These are phyloP conservation scores for Catostylus mosaicus DNA, from an alignment of 30 jellyfish, hydroid and myxozoan genomes.

Conservation along the genomic window DNA sequence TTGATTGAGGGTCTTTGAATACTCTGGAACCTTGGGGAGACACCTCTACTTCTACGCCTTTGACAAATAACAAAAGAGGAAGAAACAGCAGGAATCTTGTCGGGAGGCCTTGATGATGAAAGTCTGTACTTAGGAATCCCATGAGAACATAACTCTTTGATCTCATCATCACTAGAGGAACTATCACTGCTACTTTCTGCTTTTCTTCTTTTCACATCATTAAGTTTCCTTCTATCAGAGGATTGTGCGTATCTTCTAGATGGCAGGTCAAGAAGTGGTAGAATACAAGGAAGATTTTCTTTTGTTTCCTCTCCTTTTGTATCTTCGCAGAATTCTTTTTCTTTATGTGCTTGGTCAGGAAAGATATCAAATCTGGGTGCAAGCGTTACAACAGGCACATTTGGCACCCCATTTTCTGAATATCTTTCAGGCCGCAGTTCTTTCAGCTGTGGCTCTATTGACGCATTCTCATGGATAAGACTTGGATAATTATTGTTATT, in stretches of 20 bases:
- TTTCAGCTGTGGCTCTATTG: conserved; percentile 52
- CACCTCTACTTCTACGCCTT: conserved; percentile 45
- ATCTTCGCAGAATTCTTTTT: neutral
- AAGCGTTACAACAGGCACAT: neutral
- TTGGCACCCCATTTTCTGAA: conserved; percentile 17
- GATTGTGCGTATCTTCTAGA: neutral
- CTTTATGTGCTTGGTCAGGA: conserved; percentile 14
- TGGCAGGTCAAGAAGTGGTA: conserved; percentile 43
- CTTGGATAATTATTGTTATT: conserved; percentile 30
- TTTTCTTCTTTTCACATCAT: conserved; percentile 50
- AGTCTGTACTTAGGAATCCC: conserved; percentile 13
- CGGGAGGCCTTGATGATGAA: conserved; percentile 68
- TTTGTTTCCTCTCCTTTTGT: conserved; percentile 16
- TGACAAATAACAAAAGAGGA: conserved; percentile 50
- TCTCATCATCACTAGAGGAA: conserved; percentile 62
- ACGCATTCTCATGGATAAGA: neutral
- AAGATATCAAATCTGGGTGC: conserved; percentile 14
- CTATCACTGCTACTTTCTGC: conserved; percentile 64
- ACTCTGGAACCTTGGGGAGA: conserved; percentile 43
- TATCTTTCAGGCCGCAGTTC: conserved; percentile 35
- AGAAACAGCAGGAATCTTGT: conserved; percentile 53
- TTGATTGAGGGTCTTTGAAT: conserved; percentile 54
- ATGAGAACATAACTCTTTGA: conserved; percentile 54
- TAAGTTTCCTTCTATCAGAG: conserved; percentile 13
- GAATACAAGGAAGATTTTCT: conserved; percentile 52